Base-by-base conservation (phyloP, 2,888 invertebrate genomes). In the Margaritifera margaritifera region DNA sequence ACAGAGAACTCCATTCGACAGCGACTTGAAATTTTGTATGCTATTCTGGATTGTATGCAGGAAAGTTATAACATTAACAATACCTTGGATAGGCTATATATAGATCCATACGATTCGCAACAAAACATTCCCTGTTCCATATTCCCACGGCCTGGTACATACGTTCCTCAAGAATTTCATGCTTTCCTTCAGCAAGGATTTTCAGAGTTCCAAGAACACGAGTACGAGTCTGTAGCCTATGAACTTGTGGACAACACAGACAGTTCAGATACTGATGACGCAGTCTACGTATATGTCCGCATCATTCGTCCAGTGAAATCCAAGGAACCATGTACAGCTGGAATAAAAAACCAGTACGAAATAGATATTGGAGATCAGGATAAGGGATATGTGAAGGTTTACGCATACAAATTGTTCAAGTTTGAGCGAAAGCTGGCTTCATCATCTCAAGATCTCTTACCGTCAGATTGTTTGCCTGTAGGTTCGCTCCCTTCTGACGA, bases 161-260 rank as follows among this genome's bases (percentile, higher is more conserved):
- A 70, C 66, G 69, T 81, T 31, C 77, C 78, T 2, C 31, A 68
- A 22, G 52, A 69, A 24, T 62, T 61, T 24, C 80, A 80, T 62
- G 63, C 63, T 24, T 72, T 71, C 22, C 71, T 81, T 42, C 71
- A 74, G 62, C 73, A 77, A 58, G 67, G 55, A 31, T 77, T 75
- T 62, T 53, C 54, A 25, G n/a, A 64, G 0, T 74, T 79, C 63
- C 64, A 69, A 25, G 62, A 54, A 15, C 68, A 64, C 20, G 77
- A 79, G 60, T 77, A 69, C 54, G 65, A 54, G 0, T 60, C 25
- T 27, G 73, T 73, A 0, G 73, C 68, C 1, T 57, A 61, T 50
- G 70, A 73, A 58, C 54, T 70, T 6, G 73, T 70, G 58, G 67
- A 67, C 3, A 42, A 2, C 5, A 58, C 57, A 19, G 60, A 65